phyloP scores from a whole-genome alignment of 2,888 invertebrate species.

The Cataglyphis rosenhaueri region DNA sequence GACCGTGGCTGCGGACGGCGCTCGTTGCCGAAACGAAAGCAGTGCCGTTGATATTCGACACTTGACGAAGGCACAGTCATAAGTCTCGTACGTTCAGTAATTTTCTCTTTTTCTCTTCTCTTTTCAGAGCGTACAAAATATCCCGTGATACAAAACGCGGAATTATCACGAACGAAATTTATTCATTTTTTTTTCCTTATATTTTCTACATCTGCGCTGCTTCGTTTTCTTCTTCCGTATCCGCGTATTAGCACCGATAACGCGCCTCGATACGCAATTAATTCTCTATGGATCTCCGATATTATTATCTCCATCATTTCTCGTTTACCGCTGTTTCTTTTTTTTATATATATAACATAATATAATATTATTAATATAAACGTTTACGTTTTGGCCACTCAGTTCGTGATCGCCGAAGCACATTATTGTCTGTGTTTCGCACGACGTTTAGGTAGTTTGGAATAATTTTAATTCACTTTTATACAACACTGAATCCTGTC shows the following conservation, averaged over 20 bases:
- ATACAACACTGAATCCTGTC: slow-evolving; percentile 78
- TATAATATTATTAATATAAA: slow-evolving; percentile 83
- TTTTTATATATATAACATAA: slow-evolving; percentile 80
- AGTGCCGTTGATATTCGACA: slow-evolving; percentile 76
- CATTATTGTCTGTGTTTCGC: slow-evolving; percentile 83
- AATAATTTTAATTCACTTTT: slow-evolving; percentile 83
- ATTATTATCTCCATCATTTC: slow-evolving; percentile 44
- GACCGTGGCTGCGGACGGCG: slow-evolving; percentile 75
- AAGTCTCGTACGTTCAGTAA: slow-evolving; percentile 79
- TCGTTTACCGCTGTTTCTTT: slow-evolving; percentile 56
- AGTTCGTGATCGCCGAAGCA: slow-evolving; percentile 83
- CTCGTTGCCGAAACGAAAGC: slow-evolving; percentile 73
- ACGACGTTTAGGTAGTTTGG: slow-evolving; percentile 81
- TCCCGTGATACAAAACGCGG: slow-evolving; percentile 66
- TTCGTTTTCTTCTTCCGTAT: slow-evolving; percentile 63
- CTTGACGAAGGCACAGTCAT: slow-evolving; percentile 84
- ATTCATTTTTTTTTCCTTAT: slow-evolving; percentile 50
- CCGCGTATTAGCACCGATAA: slow-evolving; percentile 82
- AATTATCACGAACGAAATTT: slow-evolving; percentile 69
- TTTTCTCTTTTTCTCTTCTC: slow-evolving; percentile 47
- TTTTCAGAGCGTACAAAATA: slow-evolving; percentile 68
- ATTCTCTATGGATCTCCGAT: slow-evolving; percentile 46
- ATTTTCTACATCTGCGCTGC: slow-evolving; percentile 50
- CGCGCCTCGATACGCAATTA: slow-evolving; percentile 71
- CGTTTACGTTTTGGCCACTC: slow-evolving; percentile 85